Conservation (phyloP, 2,797 vertebrate genomes). For the Anableps anableps region DNA sequence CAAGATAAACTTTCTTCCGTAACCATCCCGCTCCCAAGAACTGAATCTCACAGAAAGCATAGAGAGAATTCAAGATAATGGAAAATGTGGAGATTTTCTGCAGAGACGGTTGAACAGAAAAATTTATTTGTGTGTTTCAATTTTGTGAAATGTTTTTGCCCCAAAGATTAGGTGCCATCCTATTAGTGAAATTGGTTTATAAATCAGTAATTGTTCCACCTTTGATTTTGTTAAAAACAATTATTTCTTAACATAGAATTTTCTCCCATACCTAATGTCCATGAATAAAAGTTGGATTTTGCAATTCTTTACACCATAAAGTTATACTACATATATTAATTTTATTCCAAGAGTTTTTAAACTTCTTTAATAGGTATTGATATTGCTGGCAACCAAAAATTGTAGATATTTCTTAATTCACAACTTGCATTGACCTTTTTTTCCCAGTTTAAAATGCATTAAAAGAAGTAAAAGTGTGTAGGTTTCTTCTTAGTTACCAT, state of each 20-base stretch:
- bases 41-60: not conserved
- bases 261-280: not conserved
- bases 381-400: conserved; percentile 12
- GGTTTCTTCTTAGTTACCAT: conserved; percentile 64
- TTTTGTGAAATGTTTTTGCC: not conserved
- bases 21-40: not conserved
- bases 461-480: conserved; percentile 63
- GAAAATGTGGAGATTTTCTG: not conserved
- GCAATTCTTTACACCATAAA: not conserved
- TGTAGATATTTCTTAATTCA: conserved; percentile 41
- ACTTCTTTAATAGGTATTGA: not conserved
- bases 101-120: not conserved
- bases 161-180: not conserved
- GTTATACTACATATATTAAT: not conserved
- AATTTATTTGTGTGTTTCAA: not conserved
- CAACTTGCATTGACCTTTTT: conserved; percentile 47
- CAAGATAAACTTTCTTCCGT: not conserved
- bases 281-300: not conserved
- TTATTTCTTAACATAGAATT: not conserved
- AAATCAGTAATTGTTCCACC: not conserved
- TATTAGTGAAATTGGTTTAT: not conserved
- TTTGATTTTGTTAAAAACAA: not conserved
- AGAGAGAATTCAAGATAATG: not conserved
- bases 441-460: conserved; percentile 44
- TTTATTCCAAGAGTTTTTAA: not conserved